Evolutionary conservation across 2,888 invertebrate species (phyloP), one percentile per base, ranked within the genome.

Genomic region (Aphidoletes aphidimyza): DNA sequence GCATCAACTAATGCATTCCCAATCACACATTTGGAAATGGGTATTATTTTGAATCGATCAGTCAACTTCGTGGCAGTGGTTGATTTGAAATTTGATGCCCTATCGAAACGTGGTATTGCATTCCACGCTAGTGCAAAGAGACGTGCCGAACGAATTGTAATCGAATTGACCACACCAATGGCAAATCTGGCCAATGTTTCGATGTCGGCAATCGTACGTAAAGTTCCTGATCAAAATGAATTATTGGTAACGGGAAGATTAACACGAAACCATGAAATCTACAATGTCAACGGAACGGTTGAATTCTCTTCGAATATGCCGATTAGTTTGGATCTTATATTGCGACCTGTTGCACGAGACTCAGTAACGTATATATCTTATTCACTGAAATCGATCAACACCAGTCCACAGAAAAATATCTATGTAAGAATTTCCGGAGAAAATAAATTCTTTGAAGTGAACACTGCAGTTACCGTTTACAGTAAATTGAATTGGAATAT

Each of bases 401-500:
- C 85, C 1, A 86, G 87, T 22, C 34, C 14, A 0, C 19, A 37
- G 37, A 81, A 81, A n/a, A 81, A 2, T 2, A 3, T 81, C 14
- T 6, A 81, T 11, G n/a, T 81, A n/a, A 37, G 81, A n/a, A 37
- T 81, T 8, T 36, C 19, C 2, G 90, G 91, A 87, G 89, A 89
- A 86, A 89, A 90, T 26, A 90, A 89, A 86, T 91, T 90, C 88
- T 90, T 90, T 84, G 90, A 89, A 87, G 87, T 90, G 42, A 88
- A 89, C 0, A 90, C 89, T 0, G 89, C 90, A 37, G 90, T 90
- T 85, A 89, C 89, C 30, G 86, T 89, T 5, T 87, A 88, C 47
- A 88, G 88, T 84, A 87, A 87, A 86, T 87, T 89, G 30, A 90
- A 91, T 86, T 91, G 91, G 90, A 90, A 91, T 86, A 88, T 91